phyloP scores from a whole-genome alignment of 53 echinoderm and acorn worm species.

The Temnopleurus reevesii region DNA sequence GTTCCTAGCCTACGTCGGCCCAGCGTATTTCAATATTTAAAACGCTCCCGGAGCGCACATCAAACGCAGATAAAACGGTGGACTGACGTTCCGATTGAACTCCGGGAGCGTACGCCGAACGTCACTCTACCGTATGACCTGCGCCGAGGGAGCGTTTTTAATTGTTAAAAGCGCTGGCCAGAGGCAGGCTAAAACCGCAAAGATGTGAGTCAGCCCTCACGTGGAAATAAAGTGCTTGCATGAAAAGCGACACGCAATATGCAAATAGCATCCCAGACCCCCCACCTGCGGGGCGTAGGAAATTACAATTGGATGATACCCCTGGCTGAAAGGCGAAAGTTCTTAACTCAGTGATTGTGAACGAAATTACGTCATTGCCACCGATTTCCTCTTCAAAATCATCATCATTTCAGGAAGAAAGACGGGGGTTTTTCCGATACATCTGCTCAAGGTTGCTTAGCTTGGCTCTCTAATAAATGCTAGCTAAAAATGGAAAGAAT shows the following conservation, averaged over 20 bases:
- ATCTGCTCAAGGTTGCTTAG: background rate
- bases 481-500: background rate
- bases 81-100: too few relatives aligned
- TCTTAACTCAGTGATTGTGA: background rate
- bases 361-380: constrained; percentile 13
- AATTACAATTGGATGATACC: constrained; percentile 13
- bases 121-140: too few relatives aligned
- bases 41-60: too few relatives aligned
- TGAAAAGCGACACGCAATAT: constrained; percentile 10
- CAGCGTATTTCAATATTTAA: too few relatives aligned
- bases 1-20: too few relatives aligned
- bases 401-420: background rate
- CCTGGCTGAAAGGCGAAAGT: background rate
- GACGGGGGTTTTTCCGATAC: background rate
- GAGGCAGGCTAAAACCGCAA: too few relatives aligned
- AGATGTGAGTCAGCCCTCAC: too few relatives aligned
- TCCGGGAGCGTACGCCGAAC: too few relatives aligned
- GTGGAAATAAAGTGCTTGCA: background rate
- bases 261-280: background rate
- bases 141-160: too few relatives aligned
- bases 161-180: too few relatives aligned
- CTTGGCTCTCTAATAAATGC: background rate
- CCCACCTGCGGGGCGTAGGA: background rate
- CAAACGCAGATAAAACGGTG: too few relatives aligned
- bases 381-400: background rate